phyloP scores from a whole-genome alignment of 2,888 invertebrate genomes.

The Tridacna crocea region DNA sequence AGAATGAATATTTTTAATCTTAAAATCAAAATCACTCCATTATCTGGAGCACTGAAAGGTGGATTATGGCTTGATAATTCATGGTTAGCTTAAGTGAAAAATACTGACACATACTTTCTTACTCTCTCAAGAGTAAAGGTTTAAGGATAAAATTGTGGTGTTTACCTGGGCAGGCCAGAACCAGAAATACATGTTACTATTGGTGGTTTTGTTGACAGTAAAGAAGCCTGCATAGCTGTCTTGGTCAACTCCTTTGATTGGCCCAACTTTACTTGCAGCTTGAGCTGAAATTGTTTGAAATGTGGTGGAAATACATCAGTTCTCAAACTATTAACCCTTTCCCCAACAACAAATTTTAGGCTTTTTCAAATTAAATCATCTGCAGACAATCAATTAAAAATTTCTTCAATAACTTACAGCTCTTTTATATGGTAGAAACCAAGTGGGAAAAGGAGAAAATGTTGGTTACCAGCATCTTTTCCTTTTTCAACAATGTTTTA shows the following conservation, averaged over 20 bases:
- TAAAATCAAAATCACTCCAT: no score
- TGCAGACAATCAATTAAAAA: no score
- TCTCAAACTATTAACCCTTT: background rate
- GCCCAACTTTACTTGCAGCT: conserved; percentile 77
- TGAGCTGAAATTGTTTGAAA: conserved; percentile 84
- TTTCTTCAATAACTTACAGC: background rate
- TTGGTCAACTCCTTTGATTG: conserved; percentile 84
- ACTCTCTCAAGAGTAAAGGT: no score
- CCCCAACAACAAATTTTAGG: background rate
- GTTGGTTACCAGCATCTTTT: background rate
- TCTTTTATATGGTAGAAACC: background rate
- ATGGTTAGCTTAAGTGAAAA: no score
- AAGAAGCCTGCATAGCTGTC: conserved; percentile 91
- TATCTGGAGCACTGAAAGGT: no score
- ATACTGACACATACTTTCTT: no score
- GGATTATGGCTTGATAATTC: no score
- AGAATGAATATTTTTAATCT: no score
- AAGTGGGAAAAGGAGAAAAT: background rate
- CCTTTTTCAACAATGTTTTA: background rate
- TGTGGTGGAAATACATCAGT: background rate
- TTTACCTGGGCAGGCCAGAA: conserved; percentile 91
- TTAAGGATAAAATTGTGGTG: no score
- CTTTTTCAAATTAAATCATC: no score
- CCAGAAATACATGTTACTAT: conserved; percentile 96
- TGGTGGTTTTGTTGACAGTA: conserved; percentile 91